phyloP scores from a whole-genome alignment of 2,888 invertebrate genomes.

The Congeria kusceri region DNA sequence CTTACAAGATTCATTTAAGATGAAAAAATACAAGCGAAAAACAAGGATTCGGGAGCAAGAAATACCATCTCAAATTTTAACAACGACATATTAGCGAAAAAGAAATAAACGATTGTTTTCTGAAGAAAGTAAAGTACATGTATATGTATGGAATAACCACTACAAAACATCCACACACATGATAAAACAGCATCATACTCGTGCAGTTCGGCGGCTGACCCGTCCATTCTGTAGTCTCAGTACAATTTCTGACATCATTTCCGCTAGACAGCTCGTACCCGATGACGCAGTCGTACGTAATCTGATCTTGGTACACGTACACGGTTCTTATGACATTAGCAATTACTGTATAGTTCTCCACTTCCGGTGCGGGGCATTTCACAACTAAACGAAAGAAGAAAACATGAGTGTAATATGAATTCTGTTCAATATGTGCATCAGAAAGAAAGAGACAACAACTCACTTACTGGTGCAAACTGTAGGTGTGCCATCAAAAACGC shows the following conservation, averaged over 20 bases:
- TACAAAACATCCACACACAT: too few relatives aligned
- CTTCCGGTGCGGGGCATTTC: conserved; percentile 40
- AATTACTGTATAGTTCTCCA: conserved; percentile 13
- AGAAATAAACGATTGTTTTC: too few relatives aligned
- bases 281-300: conserved; percentile 41
- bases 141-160: too few relatives aligned
- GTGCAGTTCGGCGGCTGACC: conserved; percentile 48
- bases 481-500: conserved; percentile 35
- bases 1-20: too few relatives aligned
- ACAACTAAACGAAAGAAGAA: conserved; percentile 31
- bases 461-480: conserved; percentile 52
- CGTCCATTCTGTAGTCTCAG: conserved; percentile 36
- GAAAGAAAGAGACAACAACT: too few relatives aligned
- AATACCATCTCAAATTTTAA: too few relatives aligned
- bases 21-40: too few relatives aligned
- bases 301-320: conserved; percentile 46
- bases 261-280: conserved; percentile 53
- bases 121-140: too few relatives aligned
- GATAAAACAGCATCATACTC: too few relatives aligned
- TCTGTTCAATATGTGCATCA: too few relatives aligned
- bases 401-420: neutral
- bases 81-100: too few relatives aligned
- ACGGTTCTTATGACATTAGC: neutral
- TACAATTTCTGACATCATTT: conserved; percentile 36
- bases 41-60: too few relatives aligned